Evolutionary conservation across 2,113 vertebrate species (phyloP).

Genomic region (Equus quagga): DNA sequence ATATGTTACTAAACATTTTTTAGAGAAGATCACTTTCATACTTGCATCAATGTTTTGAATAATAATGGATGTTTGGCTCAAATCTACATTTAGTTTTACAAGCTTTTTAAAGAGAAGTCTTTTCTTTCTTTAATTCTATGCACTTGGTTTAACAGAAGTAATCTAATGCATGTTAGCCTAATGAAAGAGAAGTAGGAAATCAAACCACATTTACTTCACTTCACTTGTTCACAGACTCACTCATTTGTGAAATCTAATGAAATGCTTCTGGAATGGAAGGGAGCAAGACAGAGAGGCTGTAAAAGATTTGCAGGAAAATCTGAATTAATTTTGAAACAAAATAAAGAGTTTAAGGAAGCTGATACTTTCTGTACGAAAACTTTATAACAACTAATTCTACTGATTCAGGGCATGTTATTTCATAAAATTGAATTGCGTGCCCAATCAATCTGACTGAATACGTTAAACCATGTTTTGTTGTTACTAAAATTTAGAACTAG

Average conservation of each 20-base stretch:
- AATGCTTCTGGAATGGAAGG: slow-evolving; percentile 44
- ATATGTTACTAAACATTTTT: slow-evolving; percentile 21
- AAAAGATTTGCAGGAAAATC: slow-evolving; percentile 23
- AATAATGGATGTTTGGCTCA: slow-evolving; percentile 25
- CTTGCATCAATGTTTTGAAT: slow-evolving; percentile 30
- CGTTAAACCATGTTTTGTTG: not conserved
- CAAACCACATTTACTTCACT: slow-evolving; percentile 58
- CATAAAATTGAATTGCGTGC: slow-evolving; percentile 36
- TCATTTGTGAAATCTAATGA: slow-evolving; percentile 74
- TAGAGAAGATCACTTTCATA: slow-evolving; percentile 8
- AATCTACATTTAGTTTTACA: slow-evolving; percentile 51
- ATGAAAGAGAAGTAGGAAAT: slow-evolving; percentile 69
- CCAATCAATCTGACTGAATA: slow-evolving; percentile 3
- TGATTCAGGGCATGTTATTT: not conserved
- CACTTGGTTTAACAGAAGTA: slow-evolving; percentile 68
- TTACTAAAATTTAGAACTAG: slow-evolving; percentile 21
- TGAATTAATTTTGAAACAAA: slow-evolving; percentile 58
- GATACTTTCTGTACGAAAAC: slow-evolving; percentile 35
- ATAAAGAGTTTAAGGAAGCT: slow-evolving; percentile 46
- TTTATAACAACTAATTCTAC: slow-evolving; percentile 32
- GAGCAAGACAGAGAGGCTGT: not conserved
- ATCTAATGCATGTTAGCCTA: slow-evolving; percentile 61
- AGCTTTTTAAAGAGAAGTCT: not conserved
- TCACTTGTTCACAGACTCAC: slow-evolving; percentile 48
- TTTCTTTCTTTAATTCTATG: slow-evolving; percentile 50